phyloP scores from a whole-genome alignment of 2,888 invertebrate genomes.

The Himalopsyche tibetana region DNA sequence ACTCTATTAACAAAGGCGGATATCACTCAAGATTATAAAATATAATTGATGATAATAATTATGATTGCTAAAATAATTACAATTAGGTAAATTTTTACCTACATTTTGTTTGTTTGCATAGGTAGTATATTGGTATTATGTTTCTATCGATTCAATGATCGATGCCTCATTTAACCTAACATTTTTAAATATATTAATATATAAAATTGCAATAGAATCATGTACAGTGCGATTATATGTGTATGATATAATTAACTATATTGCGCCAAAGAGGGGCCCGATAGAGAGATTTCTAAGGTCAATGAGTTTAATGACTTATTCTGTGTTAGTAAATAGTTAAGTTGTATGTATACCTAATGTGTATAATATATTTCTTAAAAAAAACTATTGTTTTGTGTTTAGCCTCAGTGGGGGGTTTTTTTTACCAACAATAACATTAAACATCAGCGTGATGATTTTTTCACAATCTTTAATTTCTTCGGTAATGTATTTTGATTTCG shows the following conservation, averaged over 20 bases:
- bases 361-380: background rate
- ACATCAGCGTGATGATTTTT: background rate
- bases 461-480: background rate
- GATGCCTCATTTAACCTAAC: background rate
- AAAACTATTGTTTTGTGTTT: background rate
- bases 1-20: conserved; percentile 10
- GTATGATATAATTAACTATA: conserved; percentile 21
- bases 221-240: conserved; percentile 25
- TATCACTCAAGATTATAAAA: conserved; percentile 38
- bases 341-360: too few species aligned
- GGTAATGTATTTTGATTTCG: background rate
- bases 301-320: background rate
- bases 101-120: conserved; percentile 15
- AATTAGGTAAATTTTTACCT: conserved; percentile 8
- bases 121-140: conserved; percentile 18
- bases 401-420: background rate
- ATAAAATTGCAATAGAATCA: conserved; percentile 32
- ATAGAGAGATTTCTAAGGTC: conserved; percentile 8
- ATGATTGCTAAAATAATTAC: background rate
- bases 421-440: conserved; percentile 9
- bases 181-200: conserved; percentile 31
- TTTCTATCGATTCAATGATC: background rate
- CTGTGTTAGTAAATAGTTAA: background rate
- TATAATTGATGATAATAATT: conserved; percentile 9
- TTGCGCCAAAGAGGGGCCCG: background rate